Evolutionary conservation across 1,140 invertebrate genomes (phyloP).

Genomic region (Arctopsyche grandis): DNA sequence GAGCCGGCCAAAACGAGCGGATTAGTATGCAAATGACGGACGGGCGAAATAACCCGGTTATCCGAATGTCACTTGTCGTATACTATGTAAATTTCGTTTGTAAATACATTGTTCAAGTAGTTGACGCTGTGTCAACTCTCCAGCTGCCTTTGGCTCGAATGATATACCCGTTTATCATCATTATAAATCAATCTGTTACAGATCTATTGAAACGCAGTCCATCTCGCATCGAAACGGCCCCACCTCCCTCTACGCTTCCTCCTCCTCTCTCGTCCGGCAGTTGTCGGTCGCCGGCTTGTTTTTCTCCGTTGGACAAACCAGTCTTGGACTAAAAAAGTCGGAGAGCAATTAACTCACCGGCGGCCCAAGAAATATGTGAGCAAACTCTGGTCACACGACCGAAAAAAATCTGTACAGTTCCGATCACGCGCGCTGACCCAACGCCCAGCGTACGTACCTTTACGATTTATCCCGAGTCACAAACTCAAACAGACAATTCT

Average conservation of each 20-base stretch:
- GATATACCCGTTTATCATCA: slow-evolving; percentile 40
- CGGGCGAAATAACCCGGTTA: slow-evolving; percentile 7
- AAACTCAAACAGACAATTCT: no score
- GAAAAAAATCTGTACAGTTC: background rate
- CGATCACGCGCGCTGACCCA: no score
- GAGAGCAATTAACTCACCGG: slow-evolving; percentile 37
- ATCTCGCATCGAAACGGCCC: background rate
- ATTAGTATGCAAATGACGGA: background rate
- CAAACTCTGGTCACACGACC: slow-evolving; percentile 20
- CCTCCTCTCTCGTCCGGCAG: background rate
- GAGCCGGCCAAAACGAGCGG: background rate
- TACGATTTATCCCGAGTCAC: no score
- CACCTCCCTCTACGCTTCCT: background rate
- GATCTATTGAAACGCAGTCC: slow-evolving; percentile 32
- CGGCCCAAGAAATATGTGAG: slow-evolving; percentile 24
- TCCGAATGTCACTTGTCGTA: background rate
- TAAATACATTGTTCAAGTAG: background rate
- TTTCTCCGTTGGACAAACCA: slow-evolving; percentile 27
- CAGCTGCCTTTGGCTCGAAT: background rate
- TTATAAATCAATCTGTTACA: slow-evolving; percentile 48
- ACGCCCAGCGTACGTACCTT: background rate
- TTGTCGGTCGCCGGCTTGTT: background rate
- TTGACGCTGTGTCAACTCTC: background rate
- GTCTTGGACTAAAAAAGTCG: slow-evolving; percentile 34
- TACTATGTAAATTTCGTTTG: background rate